phyloP scores from a whole-genome alignment of 2,888 invertebrate genomes.

The Eupithecia abbreviata region DNA sequence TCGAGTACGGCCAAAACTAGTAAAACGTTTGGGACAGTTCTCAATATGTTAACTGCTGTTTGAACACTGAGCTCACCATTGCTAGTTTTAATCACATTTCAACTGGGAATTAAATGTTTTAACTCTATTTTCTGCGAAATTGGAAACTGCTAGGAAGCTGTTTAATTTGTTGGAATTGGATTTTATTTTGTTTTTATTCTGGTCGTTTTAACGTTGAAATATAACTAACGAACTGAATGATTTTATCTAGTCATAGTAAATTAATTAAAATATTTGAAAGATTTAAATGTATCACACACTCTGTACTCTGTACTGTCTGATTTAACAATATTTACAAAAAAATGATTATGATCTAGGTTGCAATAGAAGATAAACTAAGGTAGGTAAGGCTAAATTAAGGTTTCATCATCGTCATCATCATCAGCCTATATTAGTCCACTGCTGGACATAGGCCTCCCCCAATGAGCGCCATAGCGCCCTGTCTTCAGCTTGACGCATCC shows the following conservation, averaged over 20 bases:
- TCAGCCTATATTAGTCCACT: not conserved
- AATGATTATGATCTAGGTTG: not conserved
- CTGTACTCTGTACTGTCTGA: not conserved
- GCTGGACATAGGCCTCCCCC: too few species aligned
- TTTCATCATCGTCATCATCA: not conserved
- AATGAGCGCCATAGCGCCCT: too few species aligned
- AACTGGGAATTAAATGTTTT: slow-evolving; percentile 26
- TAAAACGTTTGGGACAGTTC: slow-evolving; percentile 42
- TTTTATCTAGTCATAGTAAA: not conserved
- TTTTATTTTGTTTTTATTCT: not conserved
- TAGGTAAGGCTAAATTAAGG: not conserved
- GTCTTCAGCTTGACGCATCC: too few species aligned
- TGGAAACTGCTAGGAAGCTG: not conserved
- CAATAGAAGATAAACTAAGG: not conserved
- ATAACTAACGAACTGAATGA: not conserved
- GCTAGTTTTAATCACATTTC: slow-evolving; percentile 35
- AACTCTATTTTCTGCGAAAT: slow-evolving; percentile 14
- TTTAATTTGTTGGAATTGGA: slow-evolving; percentile 1
- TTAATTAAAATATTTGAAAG: not conserved
- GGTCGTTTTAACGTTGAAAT: not conserved
- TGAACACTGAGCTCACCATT: slow-evolving; percentile 25
- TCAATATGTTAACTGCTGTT: slow-evolving; percentile 40
- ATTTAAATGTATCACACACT: not conserved
- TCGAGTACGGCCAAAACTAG: slow-evolving; percentile 43
- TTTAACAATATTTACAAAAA: not conserved